These are phyloP conservation scores for Augiades crinisus DNA, from an alignment of 2,888 invertebrate species.

Conservation along the genomic window DNA sequence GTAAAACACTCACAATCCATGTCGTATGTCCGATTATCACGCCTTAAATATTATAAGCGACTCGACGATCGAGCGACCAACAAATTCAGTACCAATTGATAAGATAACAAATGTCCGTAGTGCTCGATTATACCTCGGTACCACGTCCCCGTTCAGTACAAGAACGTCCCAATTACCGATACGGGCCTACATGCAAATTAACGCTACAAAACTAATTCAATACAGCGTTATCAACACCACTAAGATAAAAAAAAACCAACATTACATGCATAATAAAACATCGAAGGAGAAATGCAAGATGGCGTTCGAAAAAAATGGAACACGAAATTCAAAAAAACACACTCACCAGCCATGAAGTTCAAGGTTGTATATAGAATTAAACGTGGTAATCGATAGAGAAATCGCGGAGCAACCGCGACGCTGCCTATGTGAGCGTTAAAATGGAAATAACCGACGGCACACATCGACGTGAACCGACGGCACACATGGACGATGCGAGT, in stretches of 20 bases:
- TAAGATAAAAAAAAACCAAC: constrained; percentile 14
- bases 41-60: constrained; percentile 44
- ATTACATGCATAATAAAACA: constrained; percentile 32
- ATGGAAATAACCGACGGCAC: constrained; percentile 48
- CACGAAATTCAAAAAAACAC: constrained; percentile 14
- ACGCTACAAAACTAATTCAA: constrained; percentile 37
- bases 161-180: constrained; percentile 35
- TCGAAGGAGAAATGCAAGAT: constrained; percentile 8
- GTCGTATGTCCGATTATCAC: constrained; percentile 43
- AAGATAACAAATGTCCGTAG: constrained; percentile 46
- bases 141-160: constrained; percentile 28
- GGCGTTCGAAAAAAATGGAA: constrained; percentile 26
- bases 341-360: constrained; percentile 76
- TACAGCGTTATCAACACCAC: constrained; percentile 34
- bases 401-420: constrained; percentile 60
- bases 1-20: constrained; percentile 55
- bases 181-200: constrained; percentile 13
- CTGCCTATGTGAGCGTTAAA: constrained; percentile 61
- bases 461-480: constrained; percentile 25
- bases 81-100: constrained; percentile 51
- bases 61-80: constrained; percentile 29
- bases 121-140: too few species aligned
- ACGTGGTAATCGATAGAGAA: constrained; percentile 69
- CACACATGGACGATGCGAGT: constrained; percentile 36
- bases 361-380: constrained; percentile 50